Conservation (phyloP, 2,888 invertebrate genomes). For the Acanthosepion esculentum region DNA sequence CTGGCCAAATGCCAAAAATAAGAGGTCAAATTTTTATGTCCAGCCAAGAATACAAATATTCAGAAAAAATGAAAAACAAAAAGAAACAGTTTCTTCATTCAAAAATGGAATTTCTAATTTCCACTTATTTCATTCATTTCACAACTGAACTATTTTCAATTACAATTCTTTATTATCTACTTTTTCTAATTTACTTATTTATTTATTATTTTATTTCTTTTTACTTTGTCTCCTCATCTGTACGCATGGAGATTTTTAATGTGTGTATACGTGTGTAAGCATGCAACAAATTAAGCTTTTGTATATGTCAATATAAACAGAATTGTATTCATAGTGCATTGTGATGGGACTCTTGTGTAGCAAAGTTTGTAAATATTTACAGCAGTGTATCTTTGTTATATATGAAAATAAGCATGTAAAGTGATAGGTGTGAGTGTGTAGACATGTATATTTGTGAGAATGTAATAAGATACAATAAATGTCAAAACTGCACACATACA, state of each 20-base stretch:
- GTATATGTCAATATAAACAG: background rate
- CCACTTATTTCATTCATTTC: slow-evolving; percentile 23
- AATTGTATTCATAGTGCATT: background rate
- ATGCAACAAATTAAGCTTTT: background rate
- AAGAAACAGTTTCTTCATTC: background rate
- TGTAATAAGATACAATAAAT: background rate
- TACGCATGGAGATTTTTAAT: background rate
- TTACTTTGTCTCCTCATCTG: background rate
- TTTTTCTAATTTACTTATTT: slow-evolving; percentile 3
- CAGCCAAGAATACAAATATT: slow-evolving; percentile 13
- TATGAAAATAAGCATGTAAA: background rate
- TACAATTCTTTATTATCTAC: slow-evolving; percentile 33
- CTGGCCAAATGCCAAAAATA: background rate
- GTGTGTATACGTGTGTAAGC: background rate
- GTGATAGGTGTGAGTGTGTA: background rate
- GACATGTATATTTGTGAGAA: background rate
- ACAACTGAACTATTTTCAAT: slow-evolving; percentile 33
- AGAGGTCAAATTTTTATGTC: slow-evolving; percentile 3
- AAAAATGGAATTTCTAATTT: slow-evolving; percentile 21
- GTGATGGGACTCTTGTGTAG: background rate
- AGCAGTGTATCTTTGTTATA: background rate
- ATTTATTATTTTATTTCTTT: background rate
- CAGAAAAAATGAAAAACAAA: background rate
- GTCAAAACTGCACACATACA: background rate
- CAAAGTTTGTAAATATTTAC: background rate